Conservation (phyloP, 2,888 invertebrate genomes). For the Meloe dianella region DNA sequence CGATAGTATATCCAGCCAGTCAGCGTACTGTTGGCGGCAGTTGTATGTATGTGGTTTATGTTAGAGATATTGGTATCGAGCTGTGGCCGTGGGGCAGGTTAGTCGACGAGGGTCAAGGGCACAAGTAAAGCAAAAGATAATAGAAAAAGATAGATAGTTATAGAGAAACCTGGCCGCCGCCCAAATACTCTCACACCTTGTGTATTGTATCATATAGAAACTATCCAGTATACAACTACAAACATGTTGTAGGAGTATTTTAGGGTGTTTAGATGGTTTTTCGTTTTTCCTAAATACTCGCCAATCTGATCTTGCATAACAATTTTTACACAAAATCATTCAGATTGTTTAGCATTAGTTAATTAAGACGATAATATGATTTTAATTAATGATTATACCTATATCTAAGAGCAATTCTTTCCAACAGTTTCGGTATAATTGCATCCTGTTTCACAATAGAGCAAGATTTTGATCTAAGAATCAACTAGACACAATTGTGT, state of each 20-base stretch:
- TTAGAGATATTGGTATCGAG: conserved; percentile 40
- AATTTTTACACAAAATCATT: neutral
- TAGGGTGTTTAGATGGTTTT: neutral
- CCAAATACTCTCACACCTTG: conserved; percentile 46
- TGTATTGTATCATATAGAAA: neutral
- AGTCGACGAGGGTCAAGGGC: conserved; percentile 57
- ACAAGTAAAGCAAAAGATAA: conserved; percentile 31
- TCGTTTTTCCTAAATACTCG: no score
- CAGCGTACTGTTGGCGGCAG: conserved; percentile 21
- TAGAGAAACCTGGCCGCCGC: conserved; percentile 46
- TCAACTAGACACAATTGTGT: conserved; percentile 2
- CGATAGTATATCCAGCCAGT: conserved; percentile 6
- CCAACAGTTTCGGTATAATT: conserved; percentile 42
- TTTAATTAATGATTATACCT: conserved; percentile 41
- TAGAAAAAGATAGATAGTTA: conserved; percentile 6
- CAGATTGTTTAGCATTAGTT: conserved; percentile 27
- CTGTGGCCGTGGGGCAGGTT: conserved; percentile 59
- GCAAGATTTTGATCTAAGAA: conserved; percentile 15
- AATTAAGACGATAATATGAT: conserved; percentile 33
- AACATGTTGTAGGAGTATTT: neutral
- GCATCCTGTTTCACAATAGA: conserved; percentile 44
- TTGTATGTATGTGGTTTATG: conserved; percentile 40
- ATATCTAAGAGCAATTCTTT: conserved; percentile 41
- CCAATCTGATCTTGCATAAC: no score
- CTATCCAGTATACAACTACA: no score